Conservation (phyloP, 23 tunicate species). For the Trididemnum miniatum region DNA sequence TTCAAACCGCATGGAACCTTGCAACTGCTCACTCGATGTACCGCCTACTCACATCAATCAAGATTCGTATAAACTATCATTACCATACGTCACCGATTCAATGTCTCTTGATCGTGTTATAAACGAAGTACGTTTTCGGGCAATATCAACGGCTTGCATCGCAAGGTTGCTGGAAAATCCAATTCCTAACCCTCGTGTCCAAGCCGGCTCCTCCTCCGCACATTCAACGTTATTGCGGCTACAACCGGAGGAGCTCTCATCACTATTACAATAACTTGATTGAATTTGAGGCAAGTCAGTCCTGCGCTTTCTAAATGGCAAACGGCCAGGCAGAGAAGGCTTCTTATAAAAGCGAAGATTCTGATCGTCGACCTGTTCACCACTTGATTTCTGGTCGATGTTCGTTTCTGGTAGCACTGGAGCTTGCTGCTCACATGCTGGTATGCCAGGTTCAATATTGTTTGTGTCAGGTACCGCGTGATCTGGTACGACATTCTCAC, state of each 20-base stretch:
- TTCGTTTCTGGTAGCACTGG: background rate
- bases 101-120: no score
- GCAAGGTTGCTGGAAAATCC: conserved; percentile 58
- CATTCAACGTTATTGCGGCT: no score
- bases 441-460: background rate
- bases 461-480: background rate
- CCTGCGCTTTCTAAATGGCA: background rate
- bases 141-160: conserved; percentile 46
- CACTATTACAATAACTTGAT: background rate
- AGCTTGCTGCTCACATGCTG: background rate
- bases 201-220: conserved; percentile 9
- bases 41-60: no score
- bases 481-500: background rate
- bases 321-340: background rate
- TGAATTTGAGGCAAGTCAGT: background rate
- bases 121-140: conserved; percentile 6
- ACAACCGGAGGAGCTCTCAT: background rate
- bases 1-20: no score
- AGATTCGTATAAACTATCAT: no score
- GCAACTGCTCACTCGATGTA: no score
- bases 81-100: no score
- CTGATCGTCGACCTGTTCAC: background rate
- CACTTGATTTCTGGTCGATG: no score
- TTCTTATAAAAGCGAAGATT: background rate
- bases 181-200: conserved; percentile 50